Base-by-base conservation (phyloP, 2,888 invertebrate species). In the Nymphalis urticae region DNA sequence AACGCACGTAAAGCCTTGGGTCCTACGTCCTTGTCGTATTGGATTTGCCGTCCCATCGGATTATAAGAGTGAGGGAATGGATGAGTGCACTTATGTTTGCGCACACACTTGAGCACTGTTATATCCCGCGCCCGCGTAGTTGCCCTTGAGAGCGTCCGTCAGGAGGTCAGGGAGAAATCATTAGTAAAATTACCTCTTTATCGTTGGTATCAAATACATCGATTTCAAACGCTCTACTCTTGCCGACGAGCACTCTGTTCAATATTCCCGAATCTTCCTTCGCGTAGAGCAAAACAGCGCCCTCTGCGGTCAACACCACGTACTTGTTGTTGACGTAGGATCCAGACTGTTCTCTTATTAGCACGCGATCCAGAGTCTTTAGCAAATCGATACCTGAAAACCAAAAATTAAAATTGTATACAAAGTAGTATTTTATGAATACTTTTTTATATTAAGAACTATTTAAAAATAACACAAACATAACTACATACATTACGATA, bases 141-240 rank as follows among this genome's bases (percentile, higher is more conserved):
- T 3, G 13, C 42, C 4, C 42, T 42, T 13, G 42, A 42, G 42
- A 42, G 10, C 10, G 13, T 4, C 4, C 42, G 13, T 2, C 36
- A 13, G 27, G 27, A 32, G 27, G 27, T 6, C 27, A 32, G 27
- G 5, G 6, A 6, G 27, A 32, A 1, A 32, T 32, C 27, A 6
- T 13, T 42, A 36, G 9, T 36, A 42, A 13, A 70, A 75, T 70
- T 24, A 86, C 86, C 77, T 80, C 79, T 21, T 73, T 74, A 54
- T 84, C 68, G 24, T 81, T 74, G 0, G 75, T 76, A 47, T 87
- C 85, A 27, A 75, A 79, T 10, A 86, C 72, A 54, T 82, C 81
- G 36, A 86, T 83, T 47, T 83, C 69, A 69, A 86, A 83, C 5
- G 80, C 73, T 13, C 86, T 73, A 50, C 74, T 75, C 68, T 77